These are phyloP conservation scores for Phoeniculus purpureus DNA, from an alignment of 2,797 vertebrate genomes.

Conservation along the genomic window DNA sequence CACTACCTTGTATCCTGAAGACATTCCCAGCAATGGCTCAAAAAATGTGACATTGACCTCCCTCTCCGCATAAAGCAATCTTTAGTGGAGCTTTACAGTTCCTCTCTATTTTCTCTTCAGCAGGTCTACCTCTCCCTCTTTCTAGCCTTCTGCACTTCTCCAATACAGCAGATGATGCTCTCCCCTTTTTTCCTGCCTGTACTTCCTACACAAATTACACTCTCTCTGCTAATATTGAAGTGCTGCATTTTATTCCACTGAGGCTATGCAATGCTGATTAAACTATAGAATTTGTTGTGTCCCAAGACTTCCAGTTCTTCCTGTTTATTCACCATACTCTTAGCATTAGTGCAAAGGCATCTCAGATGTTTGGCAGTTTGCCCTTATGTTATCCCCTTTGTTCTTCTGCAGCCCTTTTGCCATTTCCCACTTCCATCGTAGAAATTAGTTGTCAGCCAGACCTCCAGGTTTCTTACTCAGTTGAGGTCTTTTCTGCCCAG, in stretches of 20 bases:
- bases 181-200: constrained; percentile 4
- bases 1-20: background rate
- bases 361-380: constrained; percentile 69
- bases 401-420: constrained; percentile 22
- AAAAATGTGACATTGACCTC: background rate
- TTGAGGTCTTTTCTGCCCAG: constrained; percentile 10
- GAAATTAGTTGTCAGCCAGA: constrained; percentile 20
- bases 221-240: constrained; percentile 29
- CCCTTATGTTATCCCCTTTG: constrained; percentile 43
- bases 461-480: constrained; percentile 31
- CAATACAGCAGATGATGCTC: constrained; percentile 9
- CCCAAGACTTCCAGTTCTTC: constrained; percentile 56
- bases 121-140: background rate
- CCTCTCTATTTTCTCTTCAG: background rate
- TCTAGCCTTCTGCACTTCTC: constrained; percentile 13
- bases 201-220: constrained; percentile 19
- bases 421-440: constrained; percentile 37
- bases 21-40: background rate
- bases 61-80: background rate
- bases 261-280: constrained; percentile 23
- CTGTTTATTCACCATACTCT: constrained; percentile 67
- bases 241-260: constrained; percentile 23
- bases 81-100: background rate
- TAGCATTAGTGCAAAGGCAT: constrained; percentile 43
- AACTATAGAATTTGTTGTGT: constrained; percentile 51